Base-by-base conservation (phyloP, 2,113 vertebrate species). In the Hippocampus zosterae region DNA sequence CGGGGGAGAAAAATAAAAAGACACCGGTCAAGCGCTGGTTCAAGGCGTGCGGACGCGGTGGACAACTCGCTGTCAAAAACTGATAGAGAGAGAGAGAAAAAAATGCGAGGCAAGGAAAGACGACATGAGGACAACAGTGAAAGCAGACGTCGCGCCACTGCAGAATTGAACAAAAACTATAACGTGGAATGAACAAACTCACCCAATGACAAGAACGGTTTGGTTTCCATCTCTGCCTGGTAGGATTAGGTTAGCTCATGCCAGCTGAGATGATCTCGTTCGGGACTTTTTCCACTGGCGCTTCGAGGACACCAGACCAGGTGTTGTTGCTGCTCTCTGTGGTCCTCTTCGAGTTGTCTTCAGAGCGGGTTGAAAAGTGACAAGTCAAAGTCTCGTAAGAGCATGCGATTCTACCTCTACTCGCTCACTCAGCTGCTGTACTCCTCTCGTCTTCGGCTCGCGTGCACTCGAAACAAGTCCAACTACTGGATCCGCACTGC, bases 121-220 rank as follows among this genome's bases (percentile, higher is more conserved):
- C 56, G 18, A 61, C 72, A 62, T 27, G 25, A 53, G 52, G 29
- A 56, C 75, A 60, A 60, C 74, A 60, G 69, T 66, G 72, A 33
- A 29, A 46, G 25, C 37, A 25, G 8, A 19, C 50, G 10, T 6
- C 33, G 33, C 33, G 33, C 33, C 33, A 1, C 13, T 4, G 11
- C 61, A 65, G 68, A 64, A 41, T 37, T 37, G 0, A 21, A 55
- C 23, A 55, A 52, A 67, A 9, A 41, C 15, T 9, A 6, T 8
- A 27, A 15, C 27, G 29, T 19, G 19, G 25, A 44, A 11, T 11
- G n/a, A 19, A 42, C 23, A 84, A 91, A 92, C 92, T 93, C 79
- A 93, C 92, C 92, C 91, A 93, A 81, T 88, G 92, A 92, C 88
- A 93, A 80, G 89, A 92, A 93, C 29, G 92, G 92, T 89, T 93